Base-by-base conservation (phyloP, 2,113 vertebrate species). In the Columba janthina region DNA sequence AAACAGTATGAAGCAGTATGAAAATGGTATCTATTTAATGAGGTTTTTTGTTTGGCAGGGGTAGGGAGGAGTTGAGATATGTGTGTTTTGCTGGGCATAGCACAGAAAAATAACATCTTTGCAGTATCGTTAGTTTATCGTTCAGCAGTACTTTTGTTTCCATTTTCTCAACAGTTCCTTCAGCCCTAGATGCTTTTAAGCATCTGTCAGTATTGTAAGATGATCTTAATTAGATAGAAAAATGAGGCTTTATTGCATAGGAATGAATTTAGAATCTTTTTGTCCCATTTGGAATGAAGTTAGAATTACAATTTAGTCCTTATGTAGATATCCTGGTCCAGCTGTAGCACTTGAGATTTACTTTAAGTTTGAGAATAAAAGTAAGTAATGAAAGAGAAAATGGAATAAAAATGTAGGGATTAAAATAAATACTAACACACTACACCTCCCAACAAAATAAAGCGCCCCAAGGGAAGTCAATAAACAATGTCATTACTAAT, bases 401-500 rank as follows among this genome's bases (percentile, higher is more conserved):
- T 50, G 20, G 40, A 94, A 19, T 66, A 38, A 50, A 91, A 92
- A 66, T 15, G 3, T 44, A 71, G 10, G 9, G 11, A 66, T 74
- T 61, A 11, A 42, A 48, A 82, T 24, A 46, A 58, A 51, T 14
- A 8, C 17, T 8, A 58, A 32, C 18, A 32, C 16, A 54, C 12
- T 14, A 24, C 21, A 32, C 18, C 51, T 22, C 8, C 17, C 15
- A 88, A 31, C 15, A 69, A 81, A 71, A 44, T 5, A 40, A 79
- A 94, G 88, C 87, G 22, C 10, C 60, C 51, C 74, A 94, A 94
- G 75, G 65, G 24, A 94, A 85, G 91, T 96, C 96, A 97, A 88
- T 97, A 96, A 96, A 88, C 46, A 90, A 85, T 84, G 67, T 95
- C 91, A 97, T 97, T 96, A 93, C 93, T 88, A 94, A 97, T 96